Evolutionary conservation across 2,113 vertebrate genomes (phyloP), one percentile per base, ranked within the genome.

Genomic region (Pelecanus crispus): DNA sequence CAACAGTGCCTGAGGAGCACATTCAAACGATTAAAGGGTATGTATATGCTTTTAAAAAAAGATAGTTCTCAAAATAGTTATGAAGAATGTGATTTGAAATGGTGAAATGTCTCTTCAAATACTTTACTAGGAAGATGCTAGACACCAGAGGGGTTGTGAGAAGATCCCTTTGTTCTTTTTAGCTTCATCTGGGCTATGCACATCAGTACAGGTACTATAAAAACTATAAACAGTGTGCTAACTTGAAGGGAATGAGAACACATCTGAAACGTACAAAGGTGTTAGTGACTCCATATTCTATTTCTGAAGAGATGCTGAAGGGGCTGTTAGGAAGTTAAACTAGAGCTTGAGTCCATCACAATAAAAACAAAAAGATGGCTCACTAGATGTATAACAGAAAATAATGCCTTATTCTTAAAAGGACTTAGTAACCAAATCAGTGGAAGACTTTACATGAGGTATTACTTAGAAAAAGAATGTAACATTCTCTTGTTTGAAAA

Each of bases 21-120:
- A 1, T 42, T 50, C 42, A 45, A 36, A 91, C 61, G 2, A 25
- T 34, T 17, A 58, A 80, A 93, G 70, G 96, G 98, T 98, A 93
- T 8, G 94, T 84, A 9, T 31, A 8, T 29, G 34, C 10, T 20
- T 8, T 65, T 70, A 34, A 42, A 72, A 65, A 73, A 45, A 66
- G 3, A 42, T 21, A 29, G 9, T 66, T 87, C 22, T 80, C 40
- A 45, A 81, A 84, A 52, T 32, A 56, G 13, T 80, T 68, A 24
- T 17, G 12, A 84, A 62, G 52, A 82, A 71, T 42, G 63, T 67
- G 12, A 56, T 82, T 70, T 89, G 40, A 88, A 29, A 65, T 74
- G 25, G 56, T 81, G 40, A 49, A 63, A 32, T 58, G 19, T 82
- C 24, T 63, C 20, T 65, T 53, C 15, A 55, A 17, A 55, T 63